These are phyloP conservation scores for Corella eumyota DNA, from an alignment of 23 tunicate genomes.

Conservation along the genomic window DNA sequence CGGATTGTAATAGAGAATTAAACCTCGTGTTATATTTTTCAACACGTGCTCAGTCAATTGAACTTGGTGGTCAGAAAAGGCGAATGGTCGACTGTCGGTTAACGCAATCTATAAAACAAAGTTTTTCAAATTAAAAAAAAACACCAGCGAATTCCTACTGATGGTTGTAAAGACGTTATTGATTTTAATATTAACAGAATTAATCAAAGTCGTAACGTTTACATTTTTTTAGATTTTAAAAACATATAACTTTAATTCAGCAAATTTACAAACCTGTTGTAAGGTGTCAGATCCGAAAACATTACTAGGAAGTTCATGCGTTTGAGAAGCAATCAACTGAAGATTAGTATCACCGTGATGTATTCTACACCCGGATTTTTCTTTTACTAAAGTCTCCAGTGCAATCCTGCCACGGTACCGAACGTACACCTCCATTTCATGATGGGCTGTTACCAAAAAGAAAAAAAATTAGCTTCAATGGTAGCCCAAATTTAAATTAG, in stretches of 20 bases:
- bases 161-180: no score
- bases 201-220: no score
- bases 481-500: no score
- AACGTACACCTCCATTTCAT: conserved; percentile 74
- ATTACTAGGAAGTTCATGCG: conserved; percentile 57
- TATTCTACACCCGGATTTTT: conserved; percentile 53
- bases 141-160: neutral
- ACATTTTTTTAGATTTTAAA: no score
- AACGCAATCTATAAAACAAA: conserved; percentile 42
- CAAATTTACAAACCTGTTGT: conserved; percentile 83
- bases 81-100: conserved; percentile 44
- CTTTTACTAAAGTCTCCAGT: conserved; percentile 39
- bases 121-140: neutral
- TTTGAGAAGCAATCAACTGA: conserved; percentile 61
- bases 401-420: conserved; percentile 56
- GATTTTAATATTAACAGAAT: no score
- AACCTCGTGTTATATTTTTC: conserved; percentile 62
- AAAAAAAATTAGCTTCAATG: no score
- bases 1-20: conserved; percentile 29
- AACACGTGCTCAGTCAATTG: conserved; percentile 51
- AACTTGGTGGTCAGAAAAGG: conserved; percentile 47
- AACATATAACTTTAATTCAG: no score
- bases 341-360: conserved; percentile 62
- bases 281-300: conserved; percentile 69
- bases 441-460: conserved; percentile 17